Conservation (phyloP, 2,113 vertebrate species). For the Cryptomyrus ogoouensis region DNA sequence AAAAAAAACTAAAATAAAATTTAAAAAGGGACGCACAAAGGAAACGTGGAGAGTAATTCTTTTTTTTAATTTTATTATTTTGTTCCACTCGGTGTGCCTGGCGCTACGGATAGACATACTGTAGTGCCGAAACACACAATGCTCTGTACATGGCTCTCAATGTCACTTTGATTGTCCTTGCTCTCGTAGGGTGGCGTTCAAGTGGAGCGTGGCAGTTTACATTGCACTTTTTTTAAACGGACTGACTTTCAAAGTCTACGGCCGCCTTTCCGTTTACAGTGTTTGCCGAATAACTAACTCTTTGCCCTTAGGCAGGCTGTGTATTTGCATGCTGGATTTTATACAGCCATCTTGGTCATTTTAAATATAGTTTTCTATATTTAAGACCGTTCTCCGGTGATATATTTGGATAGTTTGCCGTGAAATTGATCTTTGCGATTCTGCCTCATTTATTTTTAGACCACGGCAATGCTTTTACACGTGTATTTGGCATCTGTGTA, state of each 20-base stretch:
- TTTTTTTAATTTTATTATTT: neutral
- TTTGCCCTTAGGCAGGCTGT: neutral
- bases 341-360: neutral
- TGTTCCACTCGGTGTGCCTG: neutral
- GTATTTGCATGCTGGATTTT: neutral
- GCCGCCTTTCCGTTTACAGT: conserved; percentile 28
- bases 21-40: neutral
- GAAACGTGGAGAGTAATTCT: neutral
- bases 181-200: conserved; percentile 9
- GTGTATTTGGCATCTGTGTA: neutral
- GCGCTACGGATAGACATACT: conserved; percentile 23
- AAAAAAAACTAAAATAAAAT: neutral
- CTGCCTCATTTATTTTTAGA: conserved; percentile 6
- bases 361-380: conserved; percentile 8
- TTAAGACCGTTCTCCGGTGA: neutral
- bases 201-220: conserved; percentile 22
- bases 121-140: conserved; percentile 10
- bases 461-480: neutral
- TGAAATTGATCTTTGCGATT: neutral
- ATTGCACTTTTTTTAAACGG: conserved; percentile 40
- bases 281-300: conserved; percentile 11
- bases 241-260: conserved; percentile 36
- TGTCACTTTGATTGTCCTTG: conserved; percentile 28
- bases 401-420: neutral
- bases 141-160: conserved; percentile 45